phyloP scores from a whole-genome alignment of 2,113 vertebrate genomes.

The Odontophorus gujanensis region DNA sequence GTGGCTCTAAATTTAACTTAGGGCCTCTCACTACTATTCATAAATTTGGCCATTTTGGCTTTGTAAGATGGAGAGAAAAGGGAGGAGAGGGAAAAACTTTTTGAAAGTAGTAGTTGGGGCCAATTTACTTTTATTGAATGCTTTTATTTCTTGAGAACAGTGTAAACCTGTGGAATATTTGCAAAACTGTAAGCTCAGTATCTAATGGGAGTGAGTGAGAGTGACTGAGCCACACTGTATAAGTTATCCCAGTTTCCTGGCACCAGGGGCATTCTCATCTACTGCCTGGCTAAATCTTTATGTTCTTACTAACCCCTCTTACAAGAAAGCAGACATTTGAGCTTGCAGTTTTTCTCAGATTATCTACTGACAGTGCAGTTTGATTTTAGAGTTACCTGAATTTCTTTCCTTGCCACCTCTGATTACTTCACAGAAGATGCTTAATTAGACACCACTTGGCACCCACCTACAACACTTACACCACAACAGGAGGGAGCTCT shows the following conservation, averaged over 20 bases:
- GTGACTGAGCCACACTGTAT: neutral
- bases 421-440: neutral
- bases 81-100: neutral
- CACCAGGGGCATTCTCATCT: neutral
- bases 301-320: neutral
- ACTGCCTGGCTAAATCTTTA: neutral
- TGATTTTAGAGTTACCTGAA: neutral
- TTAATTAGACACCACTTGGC: slow-evolving; percentile 8
- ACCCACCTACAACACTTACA: neutral
- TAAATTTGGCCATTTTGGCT: neutral
- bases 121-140: neutral
- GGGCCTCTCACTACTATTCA: neutral
- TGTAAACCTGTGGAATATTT: neutral
- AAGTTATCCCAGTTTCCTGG: neutral
- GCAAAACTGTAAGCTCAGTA: neutral
- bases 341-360: neutral
- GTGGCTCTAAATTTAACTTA: slow-evolving; percentile 25
- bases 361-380: neutral
- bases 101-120: neutral
- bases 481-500: neutral
- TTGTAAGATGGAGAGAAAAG: slow-evolving; percentile 1
- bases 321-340: neutral
- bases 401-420: neutral
- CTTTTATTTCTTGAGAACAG: slow-evolving; percentile 42
- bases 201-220: neutral